Evolutionary conservation across 2,888 invertebrate species (phyloP).

Genomic region (Tachina lurida): DNA sequence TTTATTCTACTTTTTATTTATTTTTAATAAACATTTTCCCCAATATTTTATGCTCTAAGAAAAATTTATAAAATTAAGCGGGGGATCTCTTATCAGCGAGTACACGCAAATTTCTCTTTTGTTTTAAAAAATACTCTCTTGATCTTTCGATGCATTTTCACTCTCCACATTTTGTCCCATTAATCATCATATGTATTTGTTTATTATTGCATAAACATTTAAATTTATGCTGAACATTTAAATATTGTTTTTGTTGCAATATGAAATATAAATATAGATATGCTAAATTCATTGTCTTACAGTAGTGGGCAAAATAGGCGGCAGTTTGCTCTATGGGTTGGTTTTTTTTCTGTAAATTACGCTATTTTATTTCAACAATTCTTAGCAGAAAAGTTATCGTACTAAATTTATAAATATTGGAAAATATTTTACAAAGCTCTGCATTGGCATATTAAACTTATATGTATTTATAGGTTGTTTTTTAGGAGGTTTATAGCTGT

Average conservation of each 20-base stretch:
- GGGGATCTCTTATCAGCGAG: slow-evolving; percentile 22
- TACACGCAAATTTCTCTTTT: not conserved
- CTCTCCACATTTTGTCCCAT: not conserved
- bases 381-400: no score
- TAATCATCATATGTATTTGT: not conserved
- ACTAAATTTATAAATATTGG: no score
- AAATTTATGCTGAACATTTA: slow-evolving; percentile 24
- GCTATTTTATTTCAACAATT: no score
- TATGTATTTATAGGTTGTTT: no score
- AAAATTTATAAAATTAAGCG: slow-evolving; percentile 10
- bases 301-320: not conserved
- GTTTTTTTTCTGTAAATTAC: no score
- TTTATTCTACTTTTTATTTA: not conserved
- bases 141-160: not conserved
- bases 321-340: no score
- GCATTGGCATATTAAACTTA: no score
- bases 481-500: no score
- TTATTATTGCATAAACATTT: slow-evolving; percentile 27
- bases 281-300: slow-evolving; percentile 13
- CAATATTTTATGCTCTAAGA: slow-evolving; percentile 6
- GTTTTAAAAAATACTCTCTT: not conserved
- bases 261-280: slow-evolving; percentile 26
- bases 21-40: not conserved
- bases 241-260: slow-evolving; percentile 3
- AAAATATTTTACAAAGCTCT: no score